Evolutionary conservation across 2,888 invertebrate genomes (phyloP), one percentile per base, ranked within the genome.

Genomic region (Parnassius glacialis): DNA sequence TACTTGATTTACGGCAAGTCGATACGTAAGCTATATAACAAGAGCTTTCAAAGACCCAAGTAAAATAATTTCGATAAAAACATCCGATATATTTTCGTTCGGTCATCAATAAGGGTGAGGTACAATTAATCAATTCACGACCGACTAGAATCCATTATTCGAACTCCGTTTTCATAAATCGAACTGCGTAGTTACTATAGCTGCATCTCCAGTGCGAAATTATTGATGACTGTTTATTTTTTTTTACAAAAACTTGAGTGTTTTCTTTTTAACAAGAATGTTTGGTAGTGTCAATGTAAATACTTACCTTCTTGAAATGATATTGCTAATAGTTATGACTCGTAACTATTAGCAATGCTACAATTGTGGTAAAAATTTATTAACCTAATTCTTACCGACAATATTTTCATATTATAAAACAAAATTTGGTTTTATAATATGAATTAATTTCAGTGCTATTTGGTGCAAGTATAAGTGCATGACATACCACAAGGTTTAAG

Each of bases 101-200:
- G 67, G 59, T 59, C 64, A 66, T 57, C 52, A 60, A 66, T 64
- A 68, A 68, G 62, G 65, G 51, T 7, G 56, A 13, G 13, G 20
- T 45, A 62, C 54, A 62, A 67, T 65, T 67, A 66, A 68, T 68
- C 65, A 64, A 48, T 60, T 53, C 51, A 45, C 62, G 66, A 61
- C 58, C 66, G 53, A 61, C 61, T 56, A 53, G 67, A 67, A 63
- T 34, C 34, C 34, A 34, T 34, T 34, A 34, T 7, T 34, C 34
- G 34, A 34, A 34, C 62, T 65, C 56, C 64, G 67, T 66, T 68
- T 64, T 59, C 66, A 74, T 72, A 65, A 69, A 69, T 72, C 71
- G 73, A 53, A 55, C 53, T 62, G 47, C 52, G 52, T 67, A 67
- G 65, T 68, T 42, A 50, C 53, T 57, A 41, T 48, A 20, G 42